phyloP scores from a whole-genome alignment of 1,140 invertebrate genomes.

The Dinothrombium tinctorium region DNA sequence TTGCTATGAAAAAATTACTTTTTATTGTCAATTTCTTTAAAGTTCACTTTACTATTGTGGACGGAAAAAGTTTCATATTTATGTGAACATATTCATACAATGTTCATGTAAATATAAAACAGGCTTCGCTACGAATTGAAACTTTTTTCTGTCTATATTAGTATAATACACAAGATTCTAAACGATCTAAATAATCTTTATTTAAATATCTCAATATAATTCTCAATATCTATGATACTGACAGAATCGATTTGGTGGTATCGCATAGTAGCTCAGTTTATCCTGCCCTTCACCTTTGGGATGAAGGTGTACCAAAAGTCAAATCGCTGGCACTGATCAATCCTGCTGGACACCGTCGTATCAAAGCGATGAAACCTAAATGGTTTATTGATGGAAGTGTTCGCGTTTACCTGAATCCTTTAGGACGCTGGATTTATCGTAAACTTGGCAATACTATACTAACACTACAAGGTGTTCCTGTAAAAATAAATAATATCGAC shows the following conservation, averaged over 20 bases:
- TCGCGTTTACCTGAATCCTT: constrained; percentile 8
- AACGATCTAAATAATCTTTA: too few relatives aligned
- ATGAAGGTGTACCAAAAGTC: background rate
- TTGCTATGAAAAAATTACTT: too few relatives aligned
- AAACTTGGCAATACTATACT: constrained; percentile 7
- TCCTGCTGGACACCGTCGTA: constrained; percentile 7
- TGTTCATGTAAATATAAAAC: too few relatives aligned
- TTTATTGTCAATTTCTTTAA: too few relatives aligned
- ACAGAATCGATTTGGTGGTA: constrained; percentile 11
- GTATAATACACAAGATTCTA: too few relatives aligned
- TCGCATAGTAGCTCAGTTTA: constrained; percentile 13
- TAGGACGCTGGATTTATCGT: constrained; percentile 6
- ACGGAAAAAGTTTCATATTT: too few relatives aligned
- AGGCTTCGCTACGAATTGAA: background rate
- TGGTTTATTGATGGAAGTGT: constrained; percentile 7
- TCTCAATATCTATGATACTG: background rate
- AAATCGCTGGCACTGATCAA: constrained; percentile 12
- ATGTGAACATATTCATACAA: too few relatives aligned
- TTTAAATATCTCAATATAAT: too few relatives aligned
- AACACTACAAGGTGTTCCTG: constrained; percentile 4
- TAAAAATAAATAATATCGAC: constrained; percentile 9
- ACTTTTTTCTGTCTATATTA: background rate
- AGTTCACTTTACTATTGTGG: too few relatives aligned
- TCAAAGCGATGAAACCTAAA: constrained; percentile 11
- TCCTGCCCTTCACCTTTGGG: constrained; percentile 7